Evolutionary conservation across 1,140 invertebrate genomes (phyloP).

Genomic region (Zaprionus africanus): DNA sequence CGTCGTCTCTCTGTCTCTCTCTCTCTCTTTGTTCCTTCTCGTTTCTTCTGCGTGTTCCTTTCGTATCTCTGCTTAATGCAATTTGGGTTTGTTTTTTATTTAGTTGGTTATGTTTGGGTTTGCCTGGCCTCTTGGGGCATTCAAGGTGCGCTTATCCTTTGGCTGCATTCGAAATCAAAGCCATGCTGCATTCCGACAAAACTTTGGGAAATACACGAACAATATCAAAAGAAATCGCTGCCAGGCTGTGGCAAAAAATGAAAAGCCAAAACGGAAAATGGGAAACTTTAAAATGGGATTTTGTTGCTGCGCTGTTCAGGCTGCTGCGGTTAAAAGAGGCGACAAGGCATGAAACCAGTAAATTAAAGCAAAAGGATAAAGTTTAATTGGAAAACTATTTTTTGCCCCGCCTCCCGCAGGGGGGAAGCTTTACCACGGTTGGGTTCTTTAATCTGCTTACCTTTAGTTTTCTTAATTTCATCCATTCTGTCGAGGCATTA

Average conservation of each 20-base stretch:
- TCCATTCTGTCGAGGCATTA: conserved; percentile 77
- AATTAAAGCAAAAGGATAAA: conserved; percentile 84
- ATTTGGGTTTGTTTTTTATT: conserved; percentile 15
- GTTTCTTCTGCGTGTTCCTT: conserved; percentile 39
- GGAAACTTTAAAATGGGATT: conserved; percentile 77
- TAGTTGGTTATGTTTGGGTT: not conserved
- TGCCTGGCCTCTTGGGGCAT: not conserved
- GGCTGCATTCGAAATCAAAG: conserved; percentile 45
- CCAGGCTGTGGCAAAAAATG: conserved; percentile 25
- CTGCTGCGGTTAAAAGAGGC: conserved; percentile 83
- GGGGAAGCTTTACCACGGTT: not conserved
- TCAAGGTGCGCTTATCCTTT: conserved; percentile 32
- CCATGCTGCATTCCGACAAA: conserved; percentile 22
- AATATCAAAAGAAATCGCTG: conserved; percentile 66
- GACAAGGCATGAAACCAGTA: conserved; percentile 84
- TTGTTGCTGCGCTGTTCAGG: conserved; percentile 49
- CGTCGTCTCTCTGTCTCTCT: conserved; percentile 29
- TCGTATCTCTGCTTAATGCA: conserved; percentile 26
- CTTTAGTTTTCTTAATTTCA: conserved; percentile 82
- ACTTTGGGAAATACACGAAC: conserved; percentile 48
- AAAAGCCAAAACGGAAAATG: conserved; percentile 54
- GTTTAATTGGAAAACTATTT: conserved; percentile 84
- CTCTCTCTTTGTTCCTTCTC: conserved; percentile 7
- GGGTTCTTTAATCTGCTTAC: conserved; percentile 79
- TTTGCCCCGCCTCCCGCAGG: conserved; percentile 33